A percentile compares a stretch with the other conserved stretches of the same genome.
These are phyloP conservation scores for Collichthys lucidus DNA, from an alignment of 2,113 vertebrate genomes.

Conservation along the genomic window DNA sequence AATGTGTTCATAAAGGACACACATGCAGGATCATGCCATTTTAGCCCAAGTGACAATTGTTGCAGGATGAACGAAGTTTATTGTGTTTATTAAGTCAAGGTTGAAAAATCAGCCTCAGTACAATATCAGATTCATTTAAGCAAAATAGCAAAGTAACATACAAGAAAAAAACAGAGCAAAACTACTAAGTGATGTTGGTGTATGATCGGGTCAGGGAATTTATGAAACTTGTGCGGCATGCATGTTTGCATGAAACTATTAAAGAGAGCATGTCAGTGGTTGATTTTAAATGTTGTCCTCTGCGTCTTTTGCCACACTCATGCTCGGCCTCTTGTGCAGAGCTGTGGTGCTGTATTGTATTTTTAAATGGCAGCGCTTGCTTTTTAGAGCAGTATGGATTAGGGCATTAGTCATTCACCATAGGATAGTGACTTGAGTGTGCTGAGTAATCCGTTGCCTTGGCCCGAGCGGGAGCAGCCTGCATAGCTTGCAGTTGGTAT, in stretches of 20 bases:
- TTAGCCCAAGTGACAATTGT: background rate
- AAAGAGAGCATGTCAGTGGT: no score
- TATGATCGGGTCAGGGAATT: background rate
- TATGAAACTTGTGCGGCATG: background rate
- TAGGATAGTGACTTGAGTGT: slow-evolving; percentile 22
- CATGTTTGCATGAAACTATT: no score
- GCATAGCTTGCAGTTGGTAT: background rate
- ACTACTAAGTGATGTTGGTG: background rate
- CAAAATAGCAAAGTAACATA: background rate
- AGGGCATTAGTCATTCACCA: slow-evolving; percentile 33
- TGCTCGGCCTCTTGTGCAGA: background rate
- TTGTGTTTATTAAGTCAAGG: background rate
- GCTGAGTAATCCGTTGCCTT: slow-evolving; percentile 31
- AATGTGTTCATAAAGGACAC: background rate
- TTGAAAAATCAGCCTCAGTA: background rate
- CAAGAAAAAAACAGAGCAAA: background rate
- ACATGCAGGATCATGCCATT: background rate
- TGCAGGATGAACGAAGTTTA: background rate
- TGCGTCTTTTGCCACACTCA: background rate
- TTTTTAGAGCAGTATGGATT: slow-evolving; percentile 45
- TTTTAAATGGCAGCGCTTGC: slow-evolving; percentile 19
- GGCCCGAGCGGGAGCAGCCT: background rate
- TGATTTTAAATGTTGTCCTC: background rate
- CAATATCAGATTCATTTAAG: background rate
- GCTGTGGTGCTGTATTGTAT: background rate